Conservation (phyloP, 2,888 invertebrate genomes). For the Limnephilus rhombicus region DNA sequence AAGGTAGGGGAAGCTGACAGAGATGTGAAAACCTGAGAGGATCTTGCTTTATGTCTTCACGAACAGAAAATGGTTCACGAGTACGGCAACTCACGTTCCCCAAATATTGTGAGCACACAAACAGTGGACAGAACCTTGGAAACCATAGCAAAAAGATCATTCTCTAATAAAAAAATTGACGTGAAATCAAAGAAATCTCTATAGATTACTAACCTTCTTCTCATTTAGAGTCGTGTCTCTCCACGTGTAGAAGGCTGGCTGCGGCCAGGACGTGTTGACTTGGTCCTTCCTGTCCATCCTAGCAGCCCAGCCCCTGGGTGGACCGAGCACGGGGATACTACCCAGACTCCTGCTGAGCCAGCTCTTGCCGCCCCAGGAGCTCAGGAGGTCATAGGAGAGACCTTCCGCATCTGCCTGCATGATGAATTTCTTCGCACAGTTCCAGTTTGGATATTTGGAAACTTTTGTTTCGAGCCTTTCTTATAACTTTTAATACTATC, state of each 20-base stretch:
- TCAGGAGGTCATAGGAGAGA: constrained; percentile 41
- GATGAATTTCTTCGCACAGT: neutral
- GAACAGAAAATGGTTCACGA: neutral
- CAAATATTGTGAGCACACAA: neutral
- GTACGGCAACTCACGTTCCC: neutral
- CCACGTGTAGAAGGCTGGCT: constrained; percentile 26
- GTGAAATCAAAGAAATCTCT: neutral
- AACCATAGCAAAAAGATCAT: neutral
- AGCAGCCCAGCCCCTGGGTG: neutral
- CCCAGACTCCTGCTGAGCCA: constrained; percentile 58
- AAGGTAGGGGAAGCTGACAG: too few species aligned
- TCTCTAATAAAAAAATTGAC: neutral
- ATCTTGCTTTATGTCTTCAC: neutral
- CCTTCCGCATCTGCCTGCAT: constrained; percentile 30
- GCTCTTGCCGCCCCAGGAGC: constrained; percentile 49
- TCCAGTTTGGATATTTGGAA: neutral
- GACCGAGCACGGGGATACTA: constrained; percentile 41
- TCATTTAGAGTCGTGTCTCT: neutral
- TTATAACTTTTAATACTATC: neutral
- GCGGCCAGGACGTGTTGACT: constrained; percentile 13
- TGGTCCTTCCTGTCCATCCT: constrained; percentile 16
- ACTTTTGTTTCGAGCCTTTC: neutral
- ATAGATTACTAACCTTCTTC: neutral
- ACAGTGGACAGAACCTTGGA: neutral
- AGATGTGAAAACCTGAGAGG: neutral